These are phyloP conservation scores for Ochropacha duplaris DNA, from an alignment of 2,888 invertebrate species.

Conservation along the genomic window DNA sequence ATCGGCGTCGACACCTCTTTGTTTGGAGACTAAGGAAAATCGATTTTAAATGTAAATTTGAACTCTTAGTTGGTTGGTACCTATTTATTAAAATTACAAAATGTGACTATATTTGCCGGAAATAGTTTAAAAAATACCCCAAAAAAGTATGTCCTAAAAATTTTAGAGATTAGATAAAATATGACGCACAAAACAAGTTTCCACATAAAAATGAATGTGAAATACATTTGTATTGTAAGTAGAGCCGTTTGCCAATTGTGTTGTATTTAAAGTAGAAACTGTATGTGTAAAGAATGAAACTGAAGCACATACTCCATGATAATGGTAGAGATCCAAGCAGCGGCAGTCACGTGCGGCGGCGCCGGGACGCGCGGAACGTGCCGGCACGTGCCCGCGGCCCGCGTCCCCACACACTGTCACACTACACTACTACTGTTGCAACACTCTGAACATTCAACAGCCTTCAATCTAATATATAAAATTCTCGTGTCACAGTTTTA, in stretches of 20 bases:
- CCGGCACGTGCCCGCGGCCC: too few relatives aligned
- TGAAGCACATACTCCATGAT: background rate
- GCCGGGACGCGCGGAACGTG: background rate
- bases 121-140: too few relatives aligned
- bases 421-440: background rate
- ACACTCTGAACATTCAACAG: background rate
- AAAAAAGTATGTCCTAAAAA: background rate
- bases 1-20: background rate
- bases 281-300: background rate
- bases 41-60: background rate
- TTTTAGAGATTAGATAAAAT: background rate
- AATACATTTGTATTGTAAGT: background rate
- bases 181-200: too few relatives aligned
- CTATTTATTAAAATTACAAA: too few relatives aligned
- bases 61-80: too few relatives aligned
- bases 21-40: background rate
- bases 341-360: constrained; percentile 3
- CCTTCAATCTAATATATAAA: background rate
- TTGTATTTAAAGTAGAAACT: background rate
- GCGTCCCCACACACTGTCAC: too few relatives aligned
- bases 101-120: too few relatives aligned
- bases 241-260: background rate
- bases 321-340: background rate
- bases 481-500: too few relatives aligned
- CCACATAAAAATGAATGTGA: background rate